Base-by-base conservation (phyloP, 2,113 vertebrate species). In the Australoheros scitulus region DNA sequence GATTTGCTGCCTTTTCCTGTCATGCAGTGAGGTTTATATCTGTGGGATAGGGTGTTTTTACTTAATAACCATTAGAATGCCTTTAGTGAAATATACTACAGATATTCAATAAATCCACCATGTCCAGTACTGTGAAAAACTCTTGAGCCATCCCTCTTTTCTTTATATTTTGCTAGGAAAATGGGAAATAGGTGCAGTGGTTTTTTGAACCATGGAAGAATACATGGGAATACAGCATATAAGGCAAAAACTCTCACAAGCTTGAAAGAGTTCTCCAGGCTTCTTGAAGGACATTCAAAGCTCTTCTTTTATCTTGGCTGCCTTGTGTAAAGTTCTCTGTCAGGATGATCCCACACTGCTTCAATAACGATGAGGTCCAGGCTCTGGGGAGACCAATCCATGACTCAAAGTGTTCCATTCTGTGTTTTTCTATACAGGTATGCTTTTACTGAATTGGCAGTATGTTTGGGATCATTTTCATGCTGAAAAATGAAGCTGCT, bases 151-250 rank as follows among this genome's bases (percentile, higher is more conserved):
- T 0, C 22, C 15, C 41, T 47, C 11, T 26, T 13, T 47, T 68
- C 22, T 47, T 68, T 68, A 68, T 14, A 68, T 50, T 18, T 1
- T 0, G 14, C n/a, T n/a, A n/a, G n/a, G n/a, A n/a, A n/a, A n/a
- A n/a, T n/a, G n/a, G n/a, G n/a, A n/a, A n/a, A n/a, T n/a, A n/a
- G n/a, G n/a, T n/a, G n/a, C n/a, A n/a, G n/a, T n/a, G n/a, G n/a
- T 18, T 68, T 47, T 14, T 34, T 6, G 1, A 68, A 68, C 47
- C 43, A 41, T 2, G 8, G 38, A 68, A 68, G 11, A 3, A 68
- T 47, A 14, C 22, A 22, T 68, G 0, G 8, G 50, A 68, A 68
- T 50, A 47, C 22, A 29, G 41, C 26, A 26, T 26, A 26, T 26
- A 26, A 26, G 26, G 64, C 0, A 26, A 47, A 68, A 47, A 68